A percentile compares a stretch with the other conserved stretches of the same genome.
These are phyloP conservation scores for Prolemur simus DNA, from an alignment of 2,113 vertebrate species.

Conservation along the genomic window DNA sequence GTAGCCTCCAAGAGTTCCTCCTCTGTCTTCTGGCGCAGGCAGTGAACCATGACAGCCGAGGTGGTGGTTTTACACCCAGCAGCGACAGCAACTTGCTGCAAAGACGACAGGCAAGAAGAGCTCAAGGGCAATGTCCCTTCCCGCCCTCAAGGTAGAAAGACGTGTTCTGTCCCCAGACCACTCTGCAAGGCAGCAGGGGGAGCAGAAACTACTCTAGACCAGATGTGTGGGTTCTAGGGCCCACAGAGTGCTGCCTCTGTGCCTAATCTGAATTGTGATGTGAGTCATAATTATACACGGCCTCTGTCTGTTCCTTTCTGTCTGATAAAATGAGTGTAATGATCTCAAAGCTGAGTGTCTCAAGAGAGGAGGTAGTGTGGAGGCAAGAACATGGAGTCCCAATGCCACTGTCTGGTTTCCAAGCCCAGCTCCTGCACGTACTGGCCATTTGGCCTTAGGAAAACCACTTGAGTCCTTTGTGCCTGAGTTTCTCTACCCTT, in stretches of 20 bases:
- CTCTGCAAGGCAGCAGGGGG: rapidly evolving
- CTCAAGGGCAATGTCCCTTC: background rate
- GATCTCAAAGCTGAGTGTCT: background rate
- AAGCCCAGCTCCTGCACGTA: background rate
- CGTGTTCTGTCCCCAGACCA: rapidly evolving
- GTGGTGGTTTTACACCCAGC: conserved; percentile 64
- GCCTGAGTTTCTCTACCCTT: background rate
- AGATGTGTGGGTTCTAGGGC: background rate
- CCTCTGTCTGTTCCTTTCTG: background rate
- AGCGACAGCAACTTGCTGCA: conserved; percentile 39
- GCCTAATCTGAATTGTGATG: background rate
- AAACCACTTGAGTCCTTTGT: background rate
- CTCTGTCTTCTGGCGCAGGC: conserved; percentile 70
- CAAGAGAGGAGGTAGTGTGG: too few species aligned
- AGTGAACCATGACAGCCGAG: conserved; percentile 61
- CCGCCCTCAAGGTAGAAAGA: rapidly evolving
- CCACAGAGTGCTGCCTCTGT: background rate
- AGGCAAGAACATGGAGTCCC: background rate
- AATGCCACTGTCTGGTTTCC: background rate
- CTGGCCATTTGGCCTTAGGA: background rate
- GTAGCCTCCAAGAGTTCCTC: conserved; percentile 43
- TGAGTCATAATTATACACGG: rapidly evolving
- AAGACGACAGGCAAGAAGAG: background rate
- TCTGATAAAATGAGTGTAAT: background rate
- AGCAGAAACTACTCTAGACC: background rate